Evolutionary conservation across 2,113 vertebrate species (phyloP), one percentile per base, ranked within the genome.

Genomic region (Rutilus rutilus): DNA sequence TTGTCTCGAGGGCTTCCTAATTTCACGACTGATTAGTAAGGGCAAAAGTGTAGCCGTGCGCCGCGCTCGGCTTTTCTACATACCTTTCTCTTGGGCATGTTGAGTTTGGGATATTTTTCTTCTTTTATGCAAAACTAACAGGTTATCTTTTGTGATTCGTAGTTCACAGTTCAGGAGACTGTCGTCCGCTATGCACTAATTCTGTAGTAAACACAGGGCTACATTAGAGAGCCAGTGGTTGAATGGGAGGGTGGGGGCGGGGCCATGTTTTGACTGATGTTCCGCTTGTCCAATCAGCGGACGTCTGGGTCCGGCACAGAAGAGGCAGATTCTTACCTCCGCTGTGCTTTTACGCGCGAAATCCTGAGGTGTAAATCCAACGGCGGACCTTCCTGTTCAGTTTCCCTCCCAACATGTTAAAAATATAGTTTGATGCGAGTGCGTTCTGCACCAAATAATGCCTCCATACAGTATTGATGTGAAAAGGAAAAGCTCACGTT

Each of bases 31-130:
- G 87, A 81, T 87, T 87, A 84, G 82, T 88, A 84, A 87, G 90
- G 87, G 88, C 83, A 88, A 88, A 90, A 89, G 89, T 89, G 69
- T 87, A 89, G 86, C 88, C 86, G 86, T 85, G 78, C 79, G 84
- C 88, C 79, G 88, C 75, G 86, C 59, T 83, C 81, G 84, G 82
- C 84, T 82, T 83, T 77, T 87, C 83, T 90, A 92, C 92, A 85
- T 93, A 93, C 92, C 92, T 93, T 93, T 91, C 92, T 93, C 89
- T 93, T 93, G 84, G 92, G 91, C 92, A 93, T 93, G 88, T 87
- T 89, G 87, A 83, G 84, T 52, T 87, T 87, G 84, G 59, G 76
- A 73, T 86, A 74, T 74, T 81, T 81, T 85, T 80, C 88, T 88
- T 84, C 86, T 88, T 90, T 86, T 86, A 84, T 85, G 82, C 86